phyloP scores from a whole-genome alignment of 2,888 invertebrate species.

The Resseliella maxima region DNA sequence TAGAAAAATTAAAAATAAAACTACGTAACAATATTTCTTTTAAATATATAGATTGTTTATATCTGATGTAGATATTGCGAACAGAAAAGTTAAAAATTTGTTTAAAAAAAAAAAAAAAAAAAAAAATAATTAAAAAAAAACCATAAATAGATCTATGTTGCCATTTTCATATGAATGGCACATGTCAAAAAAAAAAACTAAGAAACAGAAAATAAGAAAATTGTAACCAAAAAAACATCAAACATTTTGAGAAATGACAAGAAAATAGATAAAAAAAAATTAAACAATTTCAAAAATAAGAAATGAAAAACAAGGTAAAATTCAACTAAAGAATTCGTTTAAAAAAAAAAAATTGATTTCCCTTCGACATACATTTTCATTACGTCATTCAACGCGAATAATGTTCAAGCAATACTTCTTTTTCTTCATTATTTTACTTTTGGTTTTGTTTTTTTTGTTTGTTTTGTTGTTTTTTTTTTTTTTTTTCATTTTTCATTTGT shows the following conservation, averaged over 20 bases:
- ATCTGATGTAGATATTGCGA: constrained; percentile 51
- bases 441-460: background rate
- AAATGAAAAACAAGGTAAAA: background rate
- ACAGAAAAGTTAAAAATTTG: constrained; percentile 15
- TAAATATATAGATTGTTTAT: constrained; percentile 42
- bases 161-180: background rate
- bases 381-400: too few species aligned
- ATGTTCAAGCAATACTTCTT: too few species aligned
- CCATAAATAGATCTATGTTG: constrained; percentile 62
- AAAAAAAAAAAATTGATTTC: background rate
- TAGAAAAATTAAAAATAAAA: constrained; percentile 17
- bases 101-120: constrained; percentile 56
- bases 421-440: background rate
- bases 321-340: constrained; percentile 46
- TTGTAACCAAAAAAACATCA: constrained; percentile 57
- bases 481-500: background rate
- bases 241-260: background rate
- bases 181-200: constrained; percentile 58
- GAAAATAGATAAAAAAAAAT: background rate
- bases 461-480: background rate
- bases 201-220: constrained; percentile 57
- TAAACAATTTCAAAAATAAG: background rate
- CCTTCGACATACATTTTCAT: background rate
- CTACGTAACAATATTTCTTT: constrained; percentile 40
- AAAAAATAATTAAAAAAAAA: constrained; percentile 57